Conservation (phyloP, 2,888 invertebrate genomes). For the Campoletis raptor region DNA sequence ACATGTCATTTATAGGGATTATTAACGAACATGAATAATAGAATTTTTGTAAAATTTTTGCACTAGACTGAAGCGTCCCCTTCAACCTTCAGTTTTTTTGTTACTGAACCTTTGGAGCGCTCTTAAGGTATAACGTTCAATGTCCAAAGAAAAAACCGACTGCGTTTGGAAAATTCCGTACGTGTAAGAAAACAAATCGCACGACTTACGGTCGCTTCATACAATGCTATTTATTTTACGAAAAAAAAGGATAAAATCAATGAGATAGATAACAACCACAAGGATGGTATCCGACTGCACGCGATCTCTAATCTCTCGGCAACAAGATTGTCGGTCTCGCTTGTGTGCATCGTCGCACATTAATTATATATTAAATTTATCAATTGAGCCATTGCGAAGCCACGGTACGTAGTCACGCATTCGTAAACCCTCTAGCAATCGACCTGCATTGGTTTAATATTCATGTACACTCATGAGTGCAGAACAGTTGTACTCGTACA, state of each 20-base stretch:
- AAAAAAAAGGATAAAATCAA: neutral
- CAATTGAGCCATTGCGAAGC: constrained; percentile 33
- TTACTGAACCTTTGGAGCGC: too few relatives aligned
- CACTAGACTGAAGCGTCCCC: too few relatives aligned
- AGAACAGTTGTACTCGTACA: neutral
- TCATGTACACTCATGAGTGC: constrained; percentile 30
- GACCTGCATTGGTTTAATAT: constrained; percentile 46
- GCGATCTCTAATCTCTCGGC: constrained; percentile 25
- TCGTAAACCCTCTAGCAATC: constrained; percentile 31
- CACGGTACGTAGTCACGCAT: constrained; percentile 30
- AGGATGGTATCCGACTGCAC: constrained; percentile 5
- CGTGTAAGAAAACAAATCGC: neutral
- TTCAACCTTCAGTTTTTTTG: too few relatives aligned
- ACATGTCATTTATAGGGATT: too few relatives aligned
- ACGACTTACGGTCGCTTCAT: neutral
- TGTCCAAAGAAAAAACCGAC: neutral
- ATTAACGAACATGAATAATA: too few relatives aligned
- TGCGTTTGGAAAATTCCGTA: neutral
- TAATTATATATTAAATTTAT: constrained; percentile 43
- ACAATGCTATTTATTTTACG: neutral
- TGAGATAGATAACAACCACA: neutral
- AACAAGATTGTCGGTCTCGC: neutral
- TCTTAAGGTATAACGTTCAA: neutral
- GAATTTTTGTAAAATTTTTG: too few relatives aligned
- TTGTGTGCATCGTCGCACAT: constrained; percentile 12